phyloP scores from a whole-genome alignment of 2,888 invertebrate genomes.

The Eupithecia subumbrata region DNA sequence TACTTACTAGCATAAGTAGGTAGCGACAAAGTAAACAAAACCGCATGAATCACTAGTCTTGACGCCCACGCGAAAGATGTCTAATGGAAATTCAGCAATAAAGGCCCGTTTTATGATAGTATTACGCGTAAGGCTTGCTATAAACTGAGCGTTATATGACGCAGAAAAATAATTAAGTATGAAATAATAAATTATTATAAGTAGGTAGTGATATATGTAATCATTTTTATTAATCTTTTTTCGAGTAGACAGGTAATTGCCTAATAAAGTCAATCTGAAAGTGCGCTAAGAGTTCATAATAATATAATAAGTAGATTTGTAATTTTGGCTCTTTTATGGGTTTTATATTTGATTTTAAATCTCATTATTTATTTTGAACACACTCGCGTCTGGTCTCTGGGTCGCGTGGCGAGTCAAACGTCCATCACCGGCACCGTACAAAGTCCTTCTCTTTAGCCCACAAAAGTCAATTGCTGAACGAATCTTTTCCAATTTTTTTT shows the following conservation, averaged over 20 bases:
- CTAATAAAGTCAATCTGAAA: too few species aligned
- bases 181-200: neutral
- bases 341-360: too few species aligned
- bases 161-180: neutral
- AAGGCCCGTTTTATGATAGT: conserved; percentile 44
- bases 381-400: too few species aligned
- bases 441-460: too few species aligned
- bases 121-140: conserved; percentile 34
- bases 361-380: too few species aligned
- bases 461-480: too few species aligned
- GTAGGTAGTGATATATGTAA: neutral
- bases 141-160: conserved; percentile 25
- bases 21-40: conserved; percentile 21
- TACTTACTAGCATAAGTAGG: neutral
- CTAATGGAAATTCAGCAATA: conserved; percentile 51
- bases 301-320: too few species aligned
- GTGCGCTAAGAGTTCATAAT: too few species aligned
- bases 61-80: conserved; percentile 38
- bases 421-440: too few species aligned
- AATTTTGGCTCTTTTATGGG: too few species aligned
- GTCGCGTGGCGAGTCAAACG: too few species aligned
- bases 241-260: neutral
- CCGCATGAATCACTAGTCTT: conserved; percentile 27
- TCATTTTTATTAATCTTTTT: neutral
- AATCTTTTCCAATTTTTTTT: too few species aligned